Evolutionary conservation across 2,113 vertebrate genomes (phyloP).

Genomic region (Andinoacara biseriatus): DNA sequence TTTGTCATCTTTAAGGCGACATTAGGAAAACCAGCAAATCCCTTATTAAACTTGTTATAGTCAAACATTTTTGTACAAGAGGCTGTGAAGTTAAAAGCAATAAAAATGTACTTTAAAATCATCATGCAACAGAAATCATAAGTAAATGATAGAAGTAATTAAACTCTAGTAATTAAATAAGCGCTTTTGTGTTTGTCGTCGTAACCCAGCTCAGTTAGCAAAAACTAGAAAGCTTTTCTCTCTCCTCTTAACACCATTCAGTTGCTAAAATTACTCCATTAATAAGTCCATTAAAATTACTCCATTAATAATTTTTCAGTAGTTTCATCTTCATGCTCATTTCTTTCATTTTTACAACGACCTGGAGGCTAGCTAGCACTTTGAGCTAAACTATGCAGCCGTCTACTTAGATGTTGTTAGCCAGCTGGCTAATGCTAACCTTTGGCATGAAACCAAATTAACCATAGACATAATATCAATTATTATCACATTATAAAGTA

Average conservation of each 20-base stretch:
- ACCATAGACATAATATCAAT: background rate
- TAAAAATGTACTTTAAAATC: background rate
- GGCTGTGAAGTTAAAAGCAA: background rate
- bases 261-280: background rate
- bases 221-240: background rate
- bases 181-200: background rate
- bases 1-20: background rate
- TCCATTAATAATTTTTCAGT: background rate
- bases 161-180: fast-evolving
- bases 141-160: background rate
- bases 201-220: background rate
- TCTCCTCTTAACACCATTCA: too few species aligned
- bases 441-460: background rate
- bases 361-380: background rate
- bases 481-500: background rate
- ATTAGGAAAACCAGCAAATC: background rate
- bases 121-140: background rate
- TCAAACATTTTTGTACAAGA: background rate
- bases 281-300: background rate
- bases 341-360: background rate
- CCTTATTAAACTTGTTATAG: background rate
- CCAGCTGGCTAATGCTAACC: background rate
- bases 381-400: background rate
- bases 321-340: background rate
- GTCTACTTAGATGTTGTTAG: background rate